These are phyloP conservation scores for Cecropterus lyciades DNA, from an alignment of 1,140 invertebrate species.

Conservation along the genomic window DNA sequence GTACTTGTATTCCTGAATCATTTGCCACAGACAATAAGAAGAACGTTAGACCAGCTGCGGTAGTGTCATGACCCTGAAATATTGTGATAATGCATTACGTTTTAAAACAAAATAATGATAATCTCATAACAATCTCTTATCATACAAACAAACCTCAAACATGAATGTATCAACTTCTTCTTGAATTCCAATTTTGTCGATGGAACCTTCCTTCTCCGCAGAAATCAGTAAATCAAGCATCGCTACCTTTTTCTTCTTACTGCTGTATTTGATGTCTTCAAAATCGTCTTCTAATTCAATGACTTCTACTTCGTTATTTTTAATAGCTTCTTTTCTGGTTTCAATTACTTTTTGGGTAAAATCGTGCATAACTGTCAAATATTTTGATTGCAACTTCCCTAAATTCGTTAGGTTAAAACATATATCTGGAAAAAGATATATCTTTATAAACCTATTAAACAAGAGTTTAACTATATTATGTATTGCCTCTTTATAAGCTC, in stretches of 20 bases:
- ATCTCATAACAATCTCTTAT: too few species aligned
- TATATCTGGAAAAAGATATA: constrained; percentile 9
- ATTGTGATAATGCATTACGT: not conserved
- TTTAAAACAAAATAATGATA: too few species aligned
- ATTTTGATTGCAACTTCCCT: constrained; percentile 12
- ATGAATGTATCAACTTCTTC: constrained; percentile 73
- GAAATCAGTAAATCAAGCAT: constrained; percentile 92
- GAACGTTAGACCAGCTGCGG: constrained; percentile 31
- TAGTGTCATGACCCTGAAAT: constrained; percentile 40
- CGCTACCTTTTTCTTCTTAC: constrained; percentile 85
- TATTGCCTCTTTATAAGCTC: constrained; percentile 16
- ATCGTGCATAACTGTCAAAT: constrained; percentile 8
- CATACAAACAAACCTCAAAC: constrained; percentile 39
- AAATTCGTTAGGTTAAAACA: constrained; percentile 12
- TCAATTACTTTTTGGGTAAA: constrained; percentile 54
- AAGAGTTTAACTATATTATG: not conserved
- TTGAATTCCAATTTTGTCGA: constrained; percentile 83
- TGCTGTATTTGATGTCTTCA: constrained; percentile 31
- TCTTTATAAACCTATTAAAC: constrained; percentile 9
- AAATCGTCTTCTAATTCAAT: constrained; percentile 12
- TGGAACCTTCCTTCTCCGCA: constrained; percentile 78
- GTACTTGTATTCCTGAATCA: constrained; percentile 31
- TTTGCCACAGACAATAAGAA: constrained; percentile 37
- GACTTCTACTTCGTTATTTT: constrained; percentile 36
- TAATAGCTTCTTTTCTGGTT: constrained; percentile 47